Evolutionary conservation across 1,140 invertebrate genomes (phyloP).

Genomic region (Drosophila nigromelanica): DNA sequence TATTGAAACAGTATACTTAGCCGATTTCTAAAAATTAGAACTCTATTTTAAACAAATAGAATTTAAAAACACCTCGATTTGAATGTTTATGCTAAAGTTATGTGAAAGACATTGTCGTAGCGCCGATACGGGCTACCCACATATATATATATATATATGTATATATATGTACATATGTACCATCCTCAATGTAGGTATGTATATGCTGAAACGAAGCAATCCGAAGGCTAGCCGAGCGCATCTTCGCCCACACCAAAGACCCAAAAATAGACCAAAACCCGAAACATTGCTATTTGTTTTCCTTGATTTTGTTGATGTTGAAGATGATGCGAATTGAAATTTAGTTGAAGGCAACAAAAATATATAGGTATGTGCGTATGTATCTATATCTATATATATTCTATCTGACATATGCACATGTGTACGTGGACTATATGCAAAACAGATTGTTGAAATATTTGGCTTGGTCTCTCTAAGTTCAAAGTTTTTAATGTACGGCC

Average conservation of each 20-base stretch:
- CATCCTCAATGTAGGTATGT: conserved; percentile 8
- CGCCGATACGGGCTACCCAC: conserved; percentile 14
- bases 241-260: conserved; percentile 65
- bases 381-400: conserved; percentile 15
- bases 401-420: too few species aligned
- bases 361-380: conserved; percentile 1
- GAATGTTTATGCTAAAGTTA: conserved; percentile 19
- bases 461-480: conserved; percentile 35
- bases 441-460: conserved; percentile 52
- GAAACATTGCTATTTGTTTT: conserved; percentile 78
- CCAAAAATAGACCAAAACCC: conserved; percentile 69
- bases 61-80: not conserved
- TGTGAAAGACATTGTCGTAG: conserved; percentile 23
- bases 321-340: conserved; percentile 78
- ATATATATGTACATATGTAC: not conserved
- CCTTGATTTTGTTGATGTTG: conserved; percentile 64
- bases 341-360: conserved; percentile 57
- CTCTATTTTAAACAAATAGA: not conserved
- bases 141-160: not conserved
- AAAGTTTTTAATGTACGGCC: conserved; percentile 41
- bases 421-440: conserved; percentile 33
- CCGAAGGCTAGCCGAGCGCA: conserved; percentile 68
- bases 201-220: conserved; percentile 27
- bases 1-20: too few species aligned
- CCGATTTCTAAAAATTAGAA: too few species aligned